Percentiles rank a stretch among this genome's conserved stretches.
Evolutionary conservation across 2,113 vertebrate species (phyloP).

Genomic region (Candoia aspera): DNA sequence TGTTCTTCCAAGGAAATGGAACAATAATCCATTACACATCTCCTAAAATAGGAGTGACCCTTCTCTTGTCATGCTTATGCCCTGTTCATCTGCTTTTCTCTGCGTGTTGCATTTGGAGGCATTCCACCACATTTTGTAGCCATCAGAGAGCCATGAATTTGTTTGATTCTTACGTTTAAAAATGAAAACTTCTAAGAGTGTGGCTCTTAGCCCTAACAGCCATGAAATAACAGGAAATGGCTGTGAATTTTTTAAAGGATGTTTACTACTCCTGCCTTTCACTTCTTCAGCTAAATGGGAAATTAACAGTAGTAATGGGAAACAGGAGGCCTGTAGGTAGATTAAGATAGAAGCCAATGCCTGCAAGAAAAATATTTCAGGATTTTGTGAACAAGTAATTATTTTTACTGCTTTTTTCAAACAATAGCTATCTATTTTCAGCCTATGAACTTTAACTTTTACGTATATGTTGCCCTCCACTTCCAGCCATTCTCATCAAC

Average conservation of each 20-base stretch:
- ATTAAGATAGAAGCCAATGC: slow-evolving; percentile 4
- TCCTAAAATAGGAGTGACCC: neutral
- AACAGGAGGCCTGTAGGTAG: slow-evolving; percentile 19
- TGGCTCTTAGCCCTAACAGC: neutral
- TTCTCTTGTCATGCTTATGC: neutral
- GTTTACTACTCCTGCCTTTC: slow-evolving; percentile 30
- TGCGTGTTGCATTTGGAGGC: neutral
- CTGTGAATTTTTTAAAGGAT: slow-evolving; percentile 12
- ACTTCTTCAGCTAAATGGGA: slow-evolving; percentile 7
- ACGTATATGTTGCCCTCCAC: neutral
- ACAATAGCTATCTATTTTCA: neutral
- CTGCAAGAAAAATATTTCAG: slow-evolving; percentile 24
- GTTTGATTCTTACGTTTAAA: neutral
- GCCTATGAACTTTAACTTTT: neutral
- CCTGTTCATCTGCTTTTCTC: neutral
- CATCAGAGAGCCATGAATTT: neutral
- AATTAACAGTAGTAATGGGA: slow-evolving; percentile 23
- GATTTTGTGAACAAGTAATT: neutral
- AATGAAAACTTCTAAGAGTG: neutral
- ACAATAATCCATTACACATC: neutral
- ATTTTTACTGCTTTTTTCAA: neutral
- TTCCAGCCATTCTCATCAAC: neutral
- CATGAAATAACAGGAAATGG: slow-evolving; percentile 16
- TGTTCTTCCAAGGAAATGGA: neutral
- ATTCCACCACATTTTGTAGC: neutral